Evolutionary conservation across 2,113 vertebrate species (phyloP).

Genomic region (Mellivora capensis): DNA sequence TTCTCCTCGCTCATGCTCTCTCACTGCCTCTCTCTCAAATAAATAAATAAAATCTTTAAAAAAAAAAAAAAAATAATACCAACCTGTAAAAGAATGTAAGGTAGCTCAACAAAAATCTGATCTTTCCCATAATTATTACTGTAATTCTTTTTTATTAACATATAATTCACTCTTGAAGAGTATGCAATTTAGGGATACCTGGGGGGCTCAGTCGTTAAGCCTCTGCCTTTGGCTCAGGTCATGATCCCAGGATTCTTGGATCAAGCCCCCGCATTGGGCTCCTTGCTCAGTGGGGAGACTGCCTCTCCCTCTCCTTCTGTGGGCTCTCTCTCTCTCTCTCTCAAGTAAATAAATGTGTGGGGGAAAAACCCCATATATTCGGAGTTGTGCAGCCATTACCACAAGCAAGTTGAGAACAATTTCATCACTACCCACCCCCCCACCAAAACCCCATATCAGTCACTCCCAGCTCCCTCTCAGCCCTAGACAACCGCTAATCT

Average conservation of each 20-base stretch:
- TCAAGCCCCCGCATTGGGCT: not conserved
- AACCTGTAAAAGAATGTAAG: conserved; percentile 20
- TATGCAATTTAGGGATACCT: not conserved
- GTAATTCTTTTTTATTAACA: not conserved
- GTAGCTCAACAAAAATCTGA: not conserved
- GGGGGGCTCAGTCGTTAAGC: not conserved
- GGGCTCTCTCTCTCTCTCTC: not conserved
- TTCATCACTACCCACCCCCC: not conserved
- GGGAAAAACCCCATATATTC: not conserved
- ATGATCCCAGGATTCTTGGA: not conserved
- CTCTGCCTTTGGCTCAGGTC: not conserved
- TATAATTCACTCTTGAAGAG: not conserved
- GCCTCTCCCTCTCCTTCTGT: not conserved
- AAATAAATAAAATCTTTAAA: too few relatives aligned
- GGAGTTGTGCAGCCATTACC: not conserved
- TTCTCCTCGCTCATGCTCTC: too few relatives aligned
- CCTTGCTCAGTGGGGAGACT: too few relatives aligned
- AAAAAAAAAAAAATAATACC: conserved; percentile 11
- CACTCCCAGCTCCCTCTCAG: not conserved
- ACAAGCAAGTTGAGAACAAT: conserved; percentile 12
- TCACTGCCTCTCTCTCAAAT: too few relatives aligned
- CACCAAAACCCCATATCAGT: not conserved
- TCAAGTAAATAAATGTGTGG: not conserved
- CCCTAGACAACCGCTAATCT: not conserved
- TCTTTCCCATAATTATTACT: not conserved